Percentiles rank a stretch among this genome's conserved stretches.
phyloP scores from a whole-genome alignment of 2,888 invertebrate species.

The Hipparchia semele region DNA sequence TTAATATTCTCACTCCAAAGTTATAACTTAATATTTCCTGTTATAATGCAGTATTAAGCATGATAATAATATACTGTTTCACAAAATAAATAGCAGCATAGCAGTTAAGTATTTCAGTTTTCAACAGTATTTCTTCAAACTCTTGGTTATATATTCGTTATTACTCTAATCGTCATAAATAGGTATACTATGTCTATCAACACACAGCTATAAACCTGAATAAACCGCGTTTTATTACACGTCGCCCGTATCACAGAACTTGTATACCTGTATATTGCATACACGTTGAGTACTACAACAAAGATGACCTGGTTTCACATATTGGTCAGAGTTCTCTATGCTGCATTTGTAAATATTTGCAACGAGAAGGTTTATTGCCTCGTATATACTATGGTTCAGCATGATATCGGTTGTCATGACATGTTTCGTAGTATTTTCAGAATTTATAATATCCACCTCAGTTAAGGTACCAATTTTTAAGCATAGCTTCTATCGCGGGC shows the following conservation, averaged over 20 bases:
- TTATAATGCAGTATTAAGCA: too few relatives aligned
- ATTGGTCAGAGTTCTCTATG: conserved; percentile 24
- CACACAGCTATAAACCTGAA: conserved; percentile 36
- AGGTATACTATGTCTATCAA: conserved; percentile 18
- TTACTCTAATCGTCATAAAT: not conserved
- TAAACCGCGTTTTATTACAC: conserved; percentile 41
- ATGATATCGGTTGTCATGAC: not conserved
- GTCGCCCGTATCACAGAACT: conserved; percentile 35
- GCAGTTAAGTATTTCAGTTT: not conserved
- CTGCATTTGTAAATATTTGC: conserved; percentile 30
- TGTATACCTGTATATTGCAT: conserved; percentile 11
- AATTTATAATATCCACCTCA: not conserved
- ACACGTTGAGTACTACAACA: conserved; percentile 28
- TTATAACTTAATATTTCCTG: too few relatives aligned
- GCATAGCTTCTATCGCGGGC: too few relatives aligned
- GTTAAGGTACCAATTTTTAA: too few relatives aligned
- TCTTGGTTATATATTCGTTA: not conserved
- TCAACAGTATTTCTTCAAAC: not conserved
- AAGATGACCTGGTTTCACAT: conserved; percentile 36
- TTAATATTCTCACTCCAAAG: too few relatives aligned
- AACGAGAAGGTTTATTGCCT: conserved; percentile 20
- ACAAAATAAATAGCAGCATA: not conserved
- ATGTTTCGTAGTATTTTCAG: not conserved
- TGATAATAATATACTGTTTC: not conserved
- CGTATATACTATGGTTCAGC: conserved; percentile 4